Percentiles rank a stretch among this genome's conserved stretches.
These are phyloP conservation scores for Odocoileus hemionus DNA, from an alignment of 2,113 vertebrate species.

Conservation along the genomic window DNA sequence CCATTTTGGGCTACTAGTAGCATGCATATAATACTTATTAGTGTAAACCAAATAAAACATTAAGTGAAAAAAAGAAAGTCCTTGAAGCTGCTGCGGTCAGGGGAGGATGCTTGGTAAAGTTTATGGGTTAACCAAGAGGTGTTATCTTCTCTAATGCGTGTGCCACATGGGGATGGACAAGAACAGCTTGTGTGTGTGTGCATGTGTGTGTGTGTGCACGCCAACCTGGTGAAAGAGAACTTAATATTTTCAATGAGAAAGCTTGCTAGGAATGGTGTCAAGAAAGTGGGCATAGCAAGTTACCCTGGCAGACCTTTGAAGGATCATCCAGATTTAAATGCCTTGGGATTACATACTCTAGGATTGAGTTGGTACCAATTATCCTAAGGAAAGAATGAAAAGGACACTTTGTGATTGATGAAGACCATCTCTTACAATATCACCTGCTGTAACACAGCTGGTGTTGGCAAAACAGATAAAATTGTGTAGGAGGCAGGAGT, in stretches of 20 bases:
- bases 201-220: rapidly evolving
- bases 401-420: not conserved
- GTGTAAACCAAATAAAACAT: not conserved
- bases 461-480: not conserved
- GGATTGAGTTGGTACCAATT: not conserved
- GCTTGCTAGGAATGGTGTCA: not conserved
- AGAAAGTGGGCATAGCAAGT: not conserved
- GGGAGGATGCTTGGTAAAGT: not conserved
- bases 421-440: not conserved
- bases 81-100: not conserved
- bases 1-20: not conserved
- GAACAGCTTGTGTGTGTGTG: rapidly evolving
- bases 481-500: not conserved
- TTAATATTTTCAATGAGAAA: not conserved
- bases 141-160: not conserved
- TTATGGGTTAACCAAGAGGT: not conserved
- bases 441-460: not conserved
- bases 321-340: not conserved
- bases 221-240: not conserved
- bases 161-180: not conserved
- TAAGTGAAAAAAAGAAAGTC: not conserved
- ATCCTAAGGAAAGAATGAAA: not conserved
- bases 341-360: not conserved
- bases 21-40: not conserved
- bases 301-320: not conserved